Conservation (phyloP, 2,888 invertebrate species). For the Norana najaformis region DNA sequence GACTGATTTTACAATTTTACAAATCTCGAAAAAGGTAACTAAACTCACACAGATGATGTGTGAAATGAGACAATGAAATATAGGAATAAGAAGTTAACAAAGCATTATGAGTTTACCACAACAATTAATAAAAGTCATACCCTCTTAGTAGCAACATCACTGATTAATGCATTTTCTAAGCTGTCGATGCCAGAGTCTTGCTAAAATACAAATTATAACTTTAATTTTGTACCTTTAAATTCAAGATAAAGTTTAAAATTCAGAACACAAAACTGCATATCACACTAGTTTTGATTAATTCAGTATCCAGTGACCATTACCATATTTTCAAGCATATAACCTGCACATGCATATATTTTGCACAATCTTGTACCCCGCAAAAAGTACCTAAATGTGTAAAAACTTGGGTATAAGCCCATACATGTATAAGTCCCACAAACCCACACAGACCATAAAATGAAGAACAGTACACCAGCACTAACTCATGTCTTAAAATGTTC, state of each 20-base stretch:
- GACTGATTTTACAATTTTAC: no score
- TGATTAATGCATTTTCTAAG: constrained; percentile 9
- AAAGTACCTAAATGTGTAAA: no score
- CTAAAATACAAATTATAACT: not conserved
- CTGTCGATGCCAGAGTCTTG: constrained; percentile 40
- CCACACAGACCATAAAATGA: no score
- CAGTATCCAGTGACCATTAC: not conserved
- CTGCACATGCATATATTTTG: no score
- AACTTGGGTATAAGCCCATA: no score
- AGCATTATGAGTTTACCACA: not conserved
- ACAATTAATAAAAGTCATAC: not conserved
- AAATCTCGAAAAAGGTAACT: no score
- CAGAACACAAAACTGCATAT: not conserved
- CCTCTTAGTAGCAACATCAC: constrained; percentile 6
- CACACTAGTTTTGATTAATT: not conserved
- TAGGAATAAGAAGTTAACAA: not conserved
- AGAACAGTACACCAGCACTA: no score
- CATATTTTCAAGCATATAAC: no score
- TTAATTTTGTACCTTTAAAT: not conserved
- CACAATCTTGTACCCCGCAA: no score
- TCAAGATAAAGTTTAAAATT: not conserved
- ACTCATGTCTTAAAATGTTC: no score
- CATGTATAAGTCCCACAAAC: no score
- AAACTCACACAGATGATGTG: no score
- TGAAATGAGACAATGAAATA: not conserved